phyloP scores from a whole-genome alignment of 37 sponge, comb jelly and placozoan species.

The Dysidea cf. avara region DNA sequence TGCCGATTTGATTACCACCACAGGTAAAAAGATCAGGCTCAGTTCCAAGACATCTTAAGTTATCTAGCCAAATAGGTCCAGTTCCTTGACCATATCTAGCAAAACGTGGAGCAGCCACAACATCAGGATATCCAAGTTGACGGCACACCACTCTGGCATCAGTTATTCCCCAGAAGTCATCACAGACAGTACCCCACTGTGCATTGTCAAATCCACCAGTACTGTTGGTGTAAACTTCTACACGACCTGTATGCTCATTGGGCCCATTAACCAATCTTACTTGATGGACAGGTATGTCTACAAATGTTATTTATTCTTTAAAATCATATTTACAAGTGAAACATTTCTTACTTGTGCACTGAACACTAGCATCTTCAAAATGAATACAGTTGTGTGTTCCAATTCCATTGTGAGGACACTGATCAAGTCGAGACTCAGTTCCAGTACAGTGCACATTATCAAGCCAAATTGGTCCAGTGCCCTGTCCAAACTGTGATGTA shows the following conservation, averaged over 20 bases:
- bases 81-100: too few species aligned
- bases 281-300: too few species aligned
- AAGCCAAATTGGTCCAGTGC: conserved; percentile 3
- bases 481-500: conserved; percentile 13
- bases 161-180: conserved; percentile 58
- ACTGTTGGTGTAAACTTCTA: conserved; percentile 42
- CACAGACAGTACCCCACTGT: conserved; percentile 66
- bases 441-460: conserved; percentile 29
- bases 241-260: conserved; percentile 13
- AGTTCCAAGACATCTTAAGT: too few species aligned
- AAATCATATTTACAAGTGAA: too few species aligned
- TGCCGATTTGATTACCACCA: too few species aligned
- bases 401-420: conserved; percentile 3
- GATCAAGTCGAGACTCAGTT: conserved; percentile 3
- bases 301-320: too few species aligned
- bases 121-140: conserved; percentile 30
- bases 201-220: background rate
- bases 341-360: background rate
- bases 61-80: too few species aligned
- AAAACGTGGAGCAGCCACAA: too few species aligned
- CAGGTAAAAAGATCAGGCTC: too few species aligned
- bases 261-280: conserved; percentile 13
- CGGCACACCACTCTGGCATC: conserved; percentile 59
- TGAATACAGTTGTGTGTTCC: conserved; percentile 9
- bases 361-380: conserved; percentile 40